phyloP scores from a whole-genome alignment of 2,113 vertebrate species.

The Forbesichthys agassizii region DNA sequence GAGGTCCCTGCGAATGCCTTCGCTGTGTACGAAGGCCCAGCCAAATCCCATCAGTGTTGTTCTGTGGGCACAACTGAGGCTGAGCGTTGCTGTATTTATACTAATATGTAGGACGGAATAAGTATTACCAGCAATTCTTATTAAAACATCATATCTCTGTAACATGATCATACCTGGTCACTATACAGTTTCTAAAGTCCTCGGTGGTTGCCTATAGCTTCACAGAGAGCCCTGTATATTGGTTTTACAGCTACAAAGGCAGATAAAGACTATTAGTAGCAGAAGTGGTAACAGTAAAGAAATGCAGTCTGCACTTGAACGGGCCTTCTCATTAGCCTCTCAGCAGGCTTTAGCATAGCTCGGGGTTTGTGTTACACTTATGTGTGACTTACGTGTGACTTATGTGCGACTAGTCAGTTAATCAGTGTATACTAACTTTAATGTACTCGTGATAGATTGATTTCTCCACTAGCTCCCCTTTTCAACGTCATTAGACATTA shows the following conservation, averaged over 20 bases:
- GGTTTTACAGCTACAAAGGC: conserved; percentile 23
- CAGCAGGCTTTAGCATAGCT: conserved; percentile 62
- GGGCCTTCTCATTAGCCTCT: conserved; percentile 47
- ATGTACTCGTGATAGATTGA: conserved; percentile 63
- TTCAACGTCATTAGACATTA: conserved; percentile 57
- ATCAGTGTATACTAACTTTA: conserved; percentile 56
- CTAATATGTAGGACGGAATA: not conserved
- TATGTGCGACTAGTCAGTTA: conserved; percentile 46
- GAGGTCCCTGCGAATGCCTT: too few relatives aligned
- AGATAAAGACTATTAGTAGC: not conserved
- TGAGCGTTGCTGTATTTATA: not conserved
- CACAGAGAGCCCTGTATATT: conserved; percentile 11
- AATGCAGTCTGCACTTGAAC: conserved; percentile 39
- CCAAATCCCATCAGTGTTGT: too few relatives aligned
- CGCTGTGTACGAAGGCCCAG: too few relatives aligned
- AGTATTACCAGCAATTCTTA: not conserved
- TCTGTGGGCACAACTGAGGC: not conserved
- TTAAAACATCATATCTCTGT: not conserved
- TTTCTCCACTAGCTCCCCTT: conserved; percentile 44
- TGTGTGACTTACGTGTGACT: conserved; percentile 58
- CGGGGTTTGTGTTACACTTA: conserved; percentile 53
- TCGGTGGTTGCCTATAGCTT: conserved; percentile 29
- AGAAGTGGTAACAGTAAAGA: not conserved
- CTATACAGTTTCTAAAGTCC: conserved; percentile 16
- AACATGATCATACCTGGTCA: not conserved